These are phyloP conservation scores for Drosophila obscura DNA, from an alignment of 1,140 invertebrate genomes.

Conservation along the genomic window DNA sequence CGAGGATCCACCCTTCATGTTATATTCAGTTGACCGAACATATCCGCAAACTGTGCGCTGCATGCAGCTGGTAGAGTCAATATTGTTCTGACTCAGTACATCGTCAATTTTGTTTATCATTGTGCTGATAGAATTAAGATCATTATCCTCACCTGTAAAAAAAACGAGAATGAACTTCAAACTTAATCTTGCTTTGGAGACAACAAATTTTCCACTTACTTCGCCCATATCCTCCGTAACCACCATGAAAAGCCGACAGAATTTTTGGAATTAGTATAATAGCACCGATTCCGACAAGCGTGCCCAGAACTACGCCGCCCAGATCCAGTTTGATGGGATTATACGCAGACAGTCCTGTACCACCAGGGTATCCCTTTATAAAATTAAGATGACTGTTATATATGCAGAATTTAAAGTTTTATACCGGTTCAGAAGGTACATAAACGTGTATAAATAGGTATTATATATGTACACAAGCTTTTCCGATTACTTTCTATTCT, in stretches of 20 bases:
- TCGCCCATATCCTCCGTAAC: slow-evolving; percentile 88
- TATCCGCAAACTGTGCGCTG: slow-evolving; percentile 91
- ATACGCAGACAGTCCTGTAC: slow-evolving; percentile 86
- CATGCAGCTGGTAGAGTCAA: slow-evolving; percentile 91
- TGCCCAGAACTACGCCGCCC: slow-evolving; percentile 91
- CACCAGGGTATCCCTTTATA: slow-evolving; percentile 75
- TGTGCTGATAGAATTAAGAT: slow-evolving; percentile 86
- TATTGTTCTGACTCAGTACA: slow-evolving; percentile 88
- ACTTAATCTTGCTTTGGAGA: not conserved
- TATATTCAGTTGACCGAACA: slow-evolving; percentile 88
- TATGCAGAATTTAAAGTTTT: no score
- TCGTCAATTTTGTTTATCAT: slow-evolving; percentile 90
- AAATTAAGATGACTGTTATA: not conserved
- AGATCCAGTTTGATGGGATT: slow-evolving; percentile 91
- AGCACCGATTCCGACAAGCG: slow-evolving; percentile 90
- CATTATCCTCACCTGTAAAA: slow-evolving; percentile 86
- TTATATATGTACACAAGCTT: not conserved
- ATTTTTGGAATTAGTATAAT: slow-evolving; percentile 91
- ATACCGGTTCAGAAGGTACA: no score
- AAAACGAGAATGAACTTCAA: no score
- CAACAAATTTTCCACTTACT: slow-evolving; percentile 85
- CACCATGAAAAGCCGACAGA: slow-evolving; percentile 88
- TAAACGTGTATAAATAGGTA: not conserved
- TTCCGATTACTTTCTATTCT: not conserved
- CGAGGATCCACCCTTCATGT: slow-evolving; percentile 86